Evolutionary conservation across 2,113 vertebrate genomes (phyloP).

Genomic region (Grallaria varia): DNA sequence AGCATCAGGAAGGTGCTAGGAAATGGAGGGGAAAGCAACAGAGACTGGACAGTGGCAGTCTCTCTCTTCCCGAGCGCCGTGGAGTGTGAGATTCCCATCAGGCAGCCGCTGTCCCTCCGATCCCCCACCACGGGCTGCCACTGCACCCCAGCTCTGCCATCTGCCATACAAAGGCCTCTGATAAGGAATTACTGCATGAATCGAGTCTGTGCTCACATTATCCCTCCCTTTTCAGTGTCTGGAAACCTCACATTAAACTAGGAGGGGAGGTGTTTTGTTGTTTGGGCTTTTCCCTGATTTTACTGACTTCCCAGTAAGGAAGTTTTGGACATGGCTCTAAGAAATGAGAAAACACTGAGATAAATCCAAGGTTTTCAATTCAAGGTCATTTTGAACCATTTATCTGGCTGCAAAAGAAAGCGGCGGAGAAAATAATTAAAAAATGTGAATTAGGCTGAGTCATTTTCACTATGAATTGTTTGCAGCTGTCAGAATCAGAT

Average conservation of each 20-base stretch:
- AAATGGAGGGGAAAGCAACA: conserved; percentile 1
- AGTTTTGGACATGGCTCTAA: not conserved
- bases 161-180: not conserved
- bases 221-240: not conserved
- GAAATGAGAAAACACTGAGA: not conserved
- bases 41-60: not conserved
- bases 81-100: not conserved
- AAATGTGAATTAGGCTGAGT: conserved; percentile 64
- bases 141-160: not conserved
- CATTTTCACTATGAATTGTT: conserved; percentile 68
- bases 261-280: not conserved
- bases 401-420: conserved; percentile 10
- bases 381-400: conserved; percentile 57
- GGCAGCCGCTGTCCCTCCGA: not conserved
- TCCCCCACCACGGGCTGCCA: not conserved
- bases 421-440: conserved; percentile 10
- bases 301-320: not conserved
- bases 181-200: not conserved
- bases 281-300: conserved; percentile 18
- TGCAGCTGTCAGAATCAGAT: conserved; percentile 65
- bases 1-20: conserved; percentile 49
- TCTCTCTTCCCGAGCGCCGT: not conserved
- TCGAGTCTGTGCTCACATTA: conserved; percentile 8
- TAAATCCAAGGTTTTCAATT: conserved; percentile 17
- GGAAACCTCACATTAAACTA: not conserved